Conservation (phyloP, 2,113 vertebrate genomes). For the Chlorodrepanis virens region DNA sequence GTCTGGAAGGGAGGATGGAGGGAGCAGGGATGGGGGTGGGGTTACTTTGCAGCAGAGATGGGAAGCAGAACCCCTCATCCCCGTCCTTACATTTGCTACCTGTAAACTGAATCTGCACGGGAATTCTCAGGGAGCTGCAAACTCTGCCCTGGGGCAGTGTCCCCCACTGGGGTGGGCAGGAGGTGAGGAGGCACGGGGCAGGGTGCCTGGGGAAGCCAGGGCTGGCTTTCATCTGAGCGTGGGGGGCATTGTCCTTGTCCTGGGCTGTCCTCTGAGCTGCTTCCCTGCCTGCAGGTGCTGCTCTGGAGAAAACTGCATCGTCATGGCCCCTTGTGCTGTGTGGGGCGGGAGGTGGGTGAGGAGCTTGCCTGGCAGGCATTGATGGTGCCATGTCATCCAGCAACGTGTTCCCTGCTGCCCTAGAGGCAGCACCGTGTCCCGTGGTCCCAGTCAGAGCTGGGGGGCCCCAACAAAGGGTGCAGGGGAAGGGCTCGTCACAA, state of each 20-base stretch:
- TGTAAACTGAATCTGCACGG: not conserved
- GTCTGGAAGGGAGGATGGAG: not conserved
- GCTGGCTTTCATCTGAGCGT: not conserved
- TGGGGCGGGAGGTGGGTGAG: not conserved
- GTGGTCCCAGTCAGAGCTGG: not conserved
- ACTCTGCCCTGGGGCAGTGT: accelerated
- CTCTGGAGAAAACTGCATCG: not conserved
- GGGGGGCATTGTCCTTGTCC: not conserved
- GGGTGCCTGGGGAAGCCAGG: not conserved
- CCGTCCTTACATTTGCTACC: accelerated
- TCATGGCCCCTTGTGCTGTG: not conserved
- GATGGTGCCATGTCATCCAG: not conserved
- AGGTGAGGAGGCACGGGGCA: not conserved
- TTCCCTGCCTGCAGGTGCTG: not conserved
- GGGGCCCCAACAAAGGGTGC: not conserved
- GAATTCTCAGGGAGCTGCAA: not conserved
- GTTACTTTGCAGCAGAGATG: not conserved
- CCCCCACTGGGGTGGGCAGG: accelerated
- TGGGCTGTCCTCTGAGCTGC: not conserved
- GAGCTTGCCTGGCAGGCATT: accelerated
- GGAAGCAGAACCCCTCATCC: not conserved
- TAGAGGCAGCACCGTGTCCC: not conserved
- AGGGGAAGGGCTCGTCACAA: not conserved
- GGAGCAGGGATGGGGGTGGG: not conserved
- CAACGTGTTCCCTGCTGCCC: not conserved